Evolutionary conservation across 2,113 vertebrate species (phyloP), one percentile per base, ranked within the genome.

Genomic region (Epinephelus cyanopodus): DNA sequence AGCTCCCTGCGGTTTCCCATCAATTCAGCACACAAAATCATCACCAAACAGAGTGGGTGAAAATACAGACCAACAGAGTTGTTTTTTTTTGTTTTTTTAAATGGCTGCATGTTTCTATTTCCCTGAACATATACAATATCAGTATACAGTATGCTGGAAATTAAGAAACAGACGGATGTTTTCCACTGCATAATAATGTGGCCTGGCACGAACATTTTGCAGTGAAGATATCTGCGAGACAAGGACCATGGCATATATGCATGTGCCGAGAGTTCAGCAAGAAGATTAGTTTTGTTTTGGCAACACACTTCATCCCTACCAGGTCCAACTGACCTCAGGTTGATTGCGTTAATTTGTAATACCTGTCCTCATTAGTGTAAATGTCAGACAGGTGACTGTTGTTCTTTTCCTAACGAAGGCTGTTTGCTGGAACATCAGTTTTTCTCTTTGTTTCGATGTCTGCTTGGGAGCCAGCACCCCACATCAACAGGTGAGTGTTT

Each of bases 1-100:
- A 84, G 50, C 85, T 74, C 86, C 69, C 72, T 86, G 87, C 8
- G 86, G 87, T 92, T 90, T 74, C 74, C 87, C 85, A 74, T 79
- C 89, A 73, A 62, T 83, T 81, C 69, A 25, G 63, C 52, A 8
- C 58, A 78, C 81, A 78, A 67, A 89, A 73, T 86, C 85, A 78
- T 79, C 81, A 0, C 66, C 78, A 66, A 85, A 45, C 50, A 39
- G 61, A 82, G 58, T 39, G 73, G 21, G 56, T n/a, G 42, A 77
- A 77, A 62, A 76, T 37, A 62, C 19, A 67, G 17, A 56, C 25
- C 64, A 15, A 48, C 25, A 42, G 80, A 63, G 23, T 62, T 63
- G 21, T n/a, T 50, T 25, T 48, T 50, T 61, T 56, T 57, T 42
- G n/a, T n/a, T n/a, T n/a, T 56, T 42, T 56, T 52, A 25, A n/a